Base-by-base conservation (phyloP, 1,140 invertebrate genomes). In the Thalassaphorura encarpata region DNA sequence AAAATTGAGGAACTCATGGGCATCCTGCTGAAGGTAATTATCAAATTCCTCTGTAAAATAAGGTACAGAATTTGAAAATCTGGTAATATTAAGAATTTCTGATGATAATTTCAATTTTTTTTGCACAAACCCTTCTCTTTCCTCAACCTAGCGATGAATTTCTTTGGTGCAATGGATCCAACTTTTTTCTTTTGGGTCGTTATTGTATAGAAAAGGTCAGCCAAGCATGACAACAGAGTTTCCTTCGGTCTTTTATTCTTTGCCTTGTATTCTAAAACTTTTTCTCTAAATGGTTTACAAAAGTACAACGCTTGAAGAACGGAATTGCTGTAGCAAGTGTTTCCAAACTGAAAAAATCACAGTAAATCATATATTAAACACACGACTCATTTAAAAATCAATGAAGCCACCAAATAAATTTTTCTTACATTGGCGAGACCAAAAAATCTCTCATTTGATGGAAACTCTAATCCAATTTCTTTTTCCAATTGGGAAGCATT, bases 21-120 rank as follows among this genome's bases (percentile, higher is more conserved):
- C 96, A 84, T 99, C 96, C 78, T 99, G 96, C 73, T 99, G 95
- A 86, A 97, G 93, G 70, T 97, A 98, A 73, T 99, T 99, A 74
- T 99, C 95, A 80, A 99, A 99, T 68, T 95, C 84, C 75, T 97
- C 94, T 93, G 77, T 63, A 83, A 81, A 69, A 60, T 36, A 59
- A 49, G 57, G 54, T 60, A 62, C 42, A 1, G 47, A 49, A 18
- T 23, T 29, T 48, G 21, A 27, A 36, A 28, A 52, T 42, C 8
- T 2, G n/a, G 29, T 16, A 45, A 40, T 23, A 28, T 28, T 36
- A 60, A 28, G 41, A 21, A 49, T 52, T n/a, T 19, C 47, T 41
- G 43, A 23, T 58, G 28, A 29, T n/a, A n/a, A 42, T 51, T 21
- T 21, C 18, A 47, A n/a, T n/a, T n/a, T n/a, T n/a, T n/a, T n/a